These are phyloP conservation scores for Denticeps clupeoides DNA, from an alignment of 2,797 vertebrate genomes.

Conservation along the genomic window DNA sequence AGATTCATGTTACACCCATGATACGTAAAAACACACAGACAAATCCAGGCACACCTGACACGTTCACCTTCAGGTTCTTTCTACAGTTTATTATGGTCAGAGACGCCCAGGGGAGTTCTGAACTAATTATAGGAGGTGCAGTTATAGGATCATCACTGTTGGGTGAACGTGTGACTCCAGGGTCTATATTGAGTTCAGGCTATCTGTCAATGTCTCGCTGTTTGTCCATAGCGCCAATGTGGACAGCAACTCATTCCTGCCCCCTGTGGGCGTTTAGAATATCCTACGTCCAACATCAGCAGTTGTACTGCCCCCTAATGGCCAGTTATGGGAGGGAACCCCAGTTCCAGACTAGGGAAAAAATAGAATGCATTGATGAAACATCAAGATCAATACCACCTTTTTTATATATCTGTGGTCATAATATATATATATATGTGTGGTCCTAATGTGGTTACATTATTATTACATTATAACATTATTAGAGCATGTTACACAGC, in stretches of 20 bases:
- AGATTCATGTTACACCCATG: too few relatives aligned
- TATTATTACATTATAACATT: too few relatives aligned
- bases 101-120: slow-evolving; percentile 18
- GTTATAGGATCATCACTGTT: slow-evolving; percentile 31
- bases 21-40: too few relatives aligned
- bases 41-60: slow-evolving; percentile 4
- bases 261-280: slow-evolving; percentile 45
- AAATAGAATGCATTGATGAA: too few relatives aligned
- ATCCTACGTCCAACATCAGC: slow-evolving; percentile 41
- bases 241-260: slow-evolving; percentile 49
- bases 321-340: too few relatives aligned
- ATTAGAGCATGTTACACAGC: too few relatives aligned
- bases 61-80: slow-evolving; percentile 6
- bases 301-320: too few relatives aligned
- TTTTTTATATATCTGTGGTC: too few relatives aligned
- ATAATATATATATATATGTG: too few relatives aligned
- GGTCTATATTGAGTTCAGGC: slow-evolving; percentile 55
- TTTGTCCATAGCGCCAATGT: slow-evolving; percentile 50
- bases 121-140: slow-evolving; percentile 4
- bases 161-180: slow-evolving; percentile 15
- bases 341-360: too few relatives aligned
- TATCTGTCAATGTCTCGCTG: slow-evolving; percentile 48
- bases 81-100: neutral
- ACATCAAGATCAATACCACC: too few relatives aligned
- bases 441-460: too few relatives aligned